These are phyloP conservation scores for Lutjanus argentimaculatus DNA, from an alignment of 2,797 vertebrate species.

Conservation along the genomic window DNA sequence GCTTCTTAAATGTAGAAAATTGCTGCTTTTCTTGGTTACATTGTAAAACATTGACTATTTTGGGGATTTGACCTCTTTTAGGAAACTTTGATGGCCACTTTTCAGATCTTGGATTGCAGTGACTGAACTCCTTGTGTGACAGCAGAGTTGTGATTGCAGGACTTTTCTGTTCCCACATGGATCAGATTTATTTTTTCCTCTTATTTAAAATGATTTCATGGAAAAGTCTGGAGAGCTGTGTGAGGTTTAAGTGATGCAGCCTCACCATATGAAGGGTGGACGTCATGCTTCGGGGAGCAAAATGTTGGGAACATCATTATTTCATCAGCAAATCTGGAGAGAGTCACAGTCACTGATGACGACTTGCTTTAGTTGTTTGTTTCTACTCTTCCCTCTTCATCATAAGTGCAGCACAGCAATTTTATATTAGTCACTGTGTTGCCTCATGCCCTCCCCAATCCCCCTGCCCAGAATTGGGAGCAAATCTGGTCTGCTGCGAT, in stretches of 20 bases:
- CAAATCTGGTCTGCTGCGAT: conserved; percentile 46
- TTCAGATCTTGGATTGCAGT: neutral
- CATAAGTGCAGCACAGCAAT: neutral
- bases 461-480: conserved; percentile 13
- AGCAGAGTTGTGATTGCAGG: neutral
- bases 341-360: neutral
- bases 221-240: neutral
- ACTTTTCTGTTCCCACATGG: neutral
- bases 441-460: neutral
- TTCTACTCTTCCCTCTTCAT: conserved; percentile 12
- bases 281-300: neutral
- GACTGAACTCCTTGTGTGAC: neutral
- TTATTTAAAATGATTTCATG: neutral
- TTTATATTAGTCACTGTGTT: conserved; percentile 12
- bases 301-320: neutral
- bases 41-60: neutral
- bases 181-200: neutral
- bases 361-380: conserved; percentile 13
- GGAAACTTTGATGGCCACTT: neutral
- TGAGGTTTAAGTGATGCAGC: too few species aligned
- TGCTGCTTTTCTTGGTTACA: neutral
- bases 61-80: neutral
- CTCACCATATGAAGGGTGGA: neutral
- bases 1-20: neutral
- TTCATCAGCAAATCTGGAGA: conserved; percentile 12